Evolutionary conservation across 2,113 vertebrate species (phyloP), one percentile per base, ranked within the genome.

Genomic region (Chaetorhynchus papuensis): DNA sequence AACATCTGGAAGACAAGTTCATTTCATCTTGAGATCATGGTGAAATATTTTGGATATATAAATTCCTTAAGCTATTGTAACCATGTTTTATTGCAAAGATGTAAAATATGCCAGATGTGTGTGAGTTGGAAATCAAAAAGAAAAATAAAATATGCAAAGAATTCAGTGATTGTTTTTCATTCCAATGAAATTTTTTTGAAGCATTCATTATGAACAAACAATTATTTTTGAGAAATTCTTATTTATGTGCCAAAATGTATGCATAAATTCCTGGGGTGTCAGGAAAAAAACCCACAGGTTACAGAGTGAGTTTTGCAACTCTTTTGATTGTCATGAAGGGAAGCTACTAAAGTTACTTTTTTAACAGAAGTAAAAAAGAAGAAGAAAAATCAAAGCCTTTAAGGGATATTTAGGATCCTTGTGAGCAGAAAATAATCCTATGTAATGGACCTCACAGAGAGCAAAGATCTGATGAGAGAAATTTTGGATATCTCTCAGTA

Each of bases 101-200:
- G 99, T 99, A 99, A 99, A 99, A 99, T 99, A 99, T 98, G 98
- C 99, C 98, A 99, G 98, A 98, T 98, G 98, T 99, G 98, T 99
- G 99, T 99, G 99, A 99, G 98, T 99, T 99, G 98, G 98, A 98
- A 99, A 98, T 98, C 98, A 98, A 99, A 98, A 98, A 98, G 98
- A 98, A 99, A 98, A 98, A 99, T 99, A 99, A 99, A 99, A 99
- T 99, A 99, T 99, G 99, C 99, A 99, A 99, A 99, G 98, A 99
- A 99, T 98, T 99, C 98, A 98, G 97, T 94, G 98, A 98, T 98
- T 98, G 96, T 93, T 97, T 98, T 97, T 97, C 64, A 90, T 94
- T 96, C 94, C 94, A 83, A 77, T 90, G 54, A 89, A 61, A 42
- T 61, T 72, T 77, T 95, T 28, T 10, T 49, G 53, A 83, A 84